Conservation (phyloP, 2,797 vertebrate genomes). For the Arnoldichthys spilopterus region DNA sequence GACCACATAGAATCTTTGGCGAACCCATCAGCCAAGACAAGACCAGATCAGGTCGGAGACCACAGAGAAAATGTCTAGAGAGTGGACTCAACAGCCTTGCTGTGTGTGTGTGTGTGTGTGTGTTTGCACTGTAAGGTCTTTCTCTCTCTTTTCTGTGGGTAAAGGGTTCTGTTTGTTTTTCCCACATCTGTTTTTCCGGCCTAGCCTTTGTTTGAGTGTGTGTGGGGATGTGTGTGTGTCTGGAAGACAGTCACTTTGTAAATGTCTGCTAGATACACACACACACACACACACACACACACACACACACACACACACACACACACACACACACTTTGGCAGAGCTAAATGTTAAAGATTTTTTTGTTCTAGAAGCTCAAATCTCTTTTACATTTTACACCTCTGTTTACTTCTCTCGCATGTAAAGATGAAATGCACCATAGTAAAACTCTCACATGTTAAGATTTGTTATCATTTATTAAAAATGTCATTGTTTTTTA, state of each 20-base stretch:
- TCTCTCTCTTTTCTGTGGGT: constrained; percentile 38
- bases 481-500: no score
- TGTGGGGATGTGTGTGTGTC: constrained; percentile 64
- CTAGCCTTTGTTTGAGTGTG: constrained; percentile 73
- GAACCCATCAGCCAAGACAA: no score
- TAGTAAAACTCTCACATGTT: no score
- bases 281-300: constrained; percentile 48
- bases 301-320: constrained; percentile 38
- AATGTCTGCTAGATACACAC: constrained; percentile 53
- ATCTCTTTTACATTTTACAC: not conserved
- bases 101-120: constrained; percentile 24
- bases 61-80: no score
- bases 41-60: no score
- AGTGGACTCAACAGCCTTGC: no score
- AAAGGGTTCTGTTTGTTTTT: constrained; percentile 95
- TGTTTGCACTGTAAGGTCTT: constrained; percentile 77
- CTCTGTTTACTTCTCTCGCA: not conserved
- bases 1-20: no score
- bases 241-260: constrained; percentile 46
- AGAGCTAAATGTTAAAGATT: constrained; percentile 28
- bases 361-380: not conserved
- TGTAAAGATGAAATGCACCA: no score
- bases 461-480: no score
- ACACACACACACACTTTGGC: constrained; percentile 27
- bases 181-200: constrained; percentile 93